A percentile compares a stretch with the other conserved stretches of the same genome.
phyloP scores from a whole-genome alignment of 2,888 invertebrate genomes.

The Neoascia interrupta region DNA sequence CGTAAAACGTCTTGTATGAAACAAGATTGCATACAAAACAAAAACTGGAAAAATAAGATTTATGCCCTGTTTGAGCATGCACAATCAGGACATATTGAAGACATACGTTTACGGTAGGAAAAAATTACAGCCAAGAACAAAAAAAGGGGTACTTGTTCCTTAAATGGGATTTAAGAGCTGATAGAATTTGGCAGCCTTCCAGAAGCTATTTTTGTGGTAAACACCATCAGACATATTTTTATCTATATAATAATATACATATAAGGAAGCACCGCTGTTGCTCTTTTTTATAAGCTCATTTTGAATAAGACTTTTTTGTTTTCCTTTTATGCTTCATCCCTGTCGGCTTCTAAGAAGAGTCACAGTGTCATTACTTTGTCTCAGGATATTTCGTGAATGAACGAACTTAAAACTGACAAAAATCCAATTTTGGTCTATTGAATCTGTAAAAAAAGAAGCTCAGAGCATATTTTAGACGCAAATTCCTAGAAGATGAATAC shows the following conservation, averaged over 20 bases:
- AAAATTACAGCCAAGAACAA: slow-evolving; percentile 3
- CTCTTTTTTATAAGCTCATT: slow-evolving; percentile 14
- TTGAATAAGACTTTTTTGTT: slow-evolving; percentile 19
- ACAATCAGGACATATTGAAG: slow-evolving; percentile 39
- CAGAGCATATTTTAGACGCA: no score
- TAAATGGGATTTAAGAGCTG: slow-evolving; percentile 41
- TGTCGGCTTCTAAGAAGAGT: not conserved
- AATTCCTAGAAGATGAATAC: no score
- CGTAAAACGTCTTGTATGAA: not conserved
- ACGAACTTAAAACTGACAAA: no score
- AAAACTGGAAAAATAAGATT: slow-evolving; percentile 18
- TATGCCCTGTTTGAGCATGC: slow-evolving; percentile 24
- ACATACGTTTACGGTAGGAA: slow-evolving; percentile 5
- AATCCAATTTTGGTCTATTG: no score
- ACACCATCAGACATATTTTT: slow-evolving; percentile 44
- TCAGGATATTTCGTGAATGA: no score
- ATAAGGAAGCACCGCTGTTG: not conserved
- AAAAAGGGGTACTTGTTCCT: no score
- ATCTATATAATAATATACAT: slow-evolving; percentile 1
- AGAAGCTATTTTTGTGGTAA: slow-evolving; percentile 53
- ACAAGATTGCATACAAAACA: slow-evolving; percentile 10
- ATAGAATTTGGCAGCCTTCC: slow-evolving; percentile 50
- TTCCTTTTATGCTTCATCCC: slow-evolving; percentile 3
- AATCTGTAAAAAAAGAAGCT: no score
- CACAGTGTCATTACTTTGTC: not conserved